A percentile compares a stretch with the other conserved stretches of the same genome.
Evolutionary conservation across 2,797 vertebrate species (phyloP).

Genomic region (Mormyrops boulengeri): DNA sequence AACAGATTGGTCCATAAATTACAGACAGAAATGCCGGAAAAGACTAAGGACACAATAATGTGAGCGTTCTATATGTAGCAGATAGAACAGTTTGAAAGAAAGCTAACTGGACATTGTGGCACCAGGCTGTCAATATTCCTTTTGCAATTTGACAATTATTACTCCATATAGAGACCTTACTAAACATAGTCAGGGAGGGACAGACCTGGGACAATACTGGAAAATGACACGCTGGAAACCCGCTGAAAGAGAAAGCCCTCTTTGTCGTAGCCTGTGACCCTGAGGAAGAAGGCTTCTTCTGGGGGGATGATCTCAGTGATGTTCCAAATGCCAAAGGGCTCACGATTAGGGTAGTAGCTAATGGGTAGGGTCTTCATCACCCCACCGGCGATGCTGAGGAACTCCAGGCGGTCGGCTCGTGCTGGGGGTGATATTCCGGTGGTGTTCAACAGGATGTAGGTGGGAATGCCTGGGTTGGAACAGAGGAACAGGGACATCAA

Average conservation of each 20-base stretch:
- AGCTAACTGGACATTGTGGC: background rate
- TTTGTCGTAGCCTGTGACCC: conserved; percentile 82
- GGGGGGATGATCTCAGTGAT: conserved; percentile 90
- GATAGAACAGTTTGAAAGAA: background rate
- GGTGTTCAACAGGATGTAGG: conserved; percentile 89
- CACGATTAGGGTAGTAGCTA: conserved; percentile 75
- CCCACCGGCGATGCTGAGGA: conserved; percentile 74
- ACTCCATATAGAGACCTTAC: background rate
- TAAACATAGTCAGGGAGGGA: background rate
- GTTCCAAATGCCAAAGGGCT: conserved; percentile 85
- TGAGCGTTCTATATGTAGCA: background rate
- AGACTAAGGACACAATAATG: background rate
- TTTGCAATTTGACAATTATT: background rate
- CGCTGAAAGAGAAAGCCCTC: conserved; percentile 86
- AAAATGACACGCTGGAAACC: conserved; percentile 92
- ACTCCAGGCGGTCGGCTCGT: conserved; percentile 78
- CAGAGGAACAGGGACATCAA: background rate
- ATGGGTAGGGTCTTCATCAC: conserved; percentile 83
- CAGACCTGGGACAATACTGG: conserved; percentile 84
- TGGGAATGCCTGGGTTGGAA: conserved; percentile 76
- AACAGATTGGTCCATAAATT: background rate
- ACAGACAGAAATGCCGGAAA: background rate
- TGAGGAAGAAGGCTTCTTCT: conserved; percentile 85
- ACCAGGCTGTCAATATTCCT: background rate
- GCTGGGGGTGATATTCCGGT: conserved; percentile 79